phyloP scores from a whole-genome alignment of 2,797 vertebrate species.

The Chaetophractus vellerosus region DNA sequence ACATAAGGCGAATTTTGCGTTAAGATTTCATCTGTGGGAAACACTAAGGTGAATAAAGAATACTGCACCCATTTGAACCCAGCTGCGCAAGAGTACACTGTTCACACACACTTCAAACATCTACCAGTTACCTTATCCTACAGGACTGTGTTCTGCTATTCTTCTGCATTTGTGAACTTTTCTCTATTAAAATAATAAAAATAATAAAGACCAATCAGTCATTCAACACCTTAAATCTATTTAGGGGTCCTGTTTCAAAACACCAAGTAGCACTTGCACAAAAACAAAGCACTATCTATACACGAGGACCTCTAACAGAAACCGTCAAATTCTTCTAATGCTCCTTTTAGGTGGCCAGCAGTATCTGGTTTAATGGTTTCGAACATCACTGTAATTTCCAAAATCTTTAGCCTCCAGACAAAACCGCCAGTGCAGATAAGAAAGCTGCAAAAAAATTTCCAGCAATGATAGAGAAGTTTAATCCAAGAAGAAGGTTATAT shows the following conservation, averaged over 20 bases:
- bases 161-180: conserved; percentile 2
- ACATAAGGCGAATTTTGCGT: not conserved
- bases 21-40: not conserved
- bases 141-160: not conserved
- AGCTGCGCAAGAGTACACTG: not conserved
- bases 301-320: not conserved
- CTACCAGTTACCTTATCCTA: not conserved
- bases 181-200: not conserved
- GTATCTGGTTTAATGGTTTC: not conserved
- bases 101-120: not conserved
- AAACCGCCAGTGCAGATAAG: not conserved
- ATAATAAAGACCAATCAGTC: not conserved
- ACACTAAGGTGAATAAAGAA: not conserved
- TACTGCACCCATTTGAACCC: not conserved
- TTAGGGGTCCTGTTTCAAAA: conserved; percentile 17
- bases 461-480: not conserved
- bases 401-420: not conserved
- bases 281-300: not conserved
- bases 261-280: not conserved
- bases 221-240: not conserved
- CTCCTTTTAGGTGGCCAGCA: not conserved
- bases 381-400: not conserved
- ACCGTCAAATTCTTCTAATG: not conserved
- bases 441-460: not conserved
- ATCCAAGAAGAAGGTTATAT: not conserved